phyloP scores from a whole-genome alignment of 2,888 invertebrate genomes.

The Eupeodes latifasciatus region DNA sequence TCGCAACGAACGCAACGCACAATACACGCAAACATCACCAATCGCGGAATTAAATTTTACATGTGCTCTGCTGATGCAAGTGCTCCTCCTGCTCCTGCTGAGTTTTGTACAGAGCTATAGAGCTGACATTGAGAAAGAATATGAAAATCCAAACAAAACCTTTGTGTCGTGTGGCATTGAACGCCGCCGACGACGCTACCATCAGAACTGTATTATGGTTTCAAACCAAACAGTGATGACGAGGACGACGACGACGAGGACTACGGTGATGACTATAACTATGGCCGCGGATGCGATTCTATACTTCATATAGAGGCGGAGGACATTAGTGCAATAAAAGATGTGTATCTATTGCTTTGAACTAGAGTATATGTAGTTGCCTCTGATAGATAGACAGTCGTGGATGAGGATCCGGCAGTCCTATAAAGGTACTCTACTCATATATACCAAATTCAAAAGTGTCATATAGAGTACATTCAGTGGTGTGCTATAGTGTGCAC shows the following conservation, averaged over 20 bases:
- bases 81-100: no score
- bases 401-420: not conserved
- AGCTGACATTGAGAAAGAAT: slow-evolving; percentile 53
- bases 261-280: no score
- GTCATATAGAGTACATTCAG: not conserved
- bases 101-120: not conserved
- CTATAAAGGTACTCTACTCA: not conserved
- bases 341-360: slow-evolving; percentile 13
- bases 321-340: not conserved
- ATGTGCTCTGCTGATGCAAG: not conserved
- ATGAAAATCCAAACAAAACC: slow-evolving; percentile 65
- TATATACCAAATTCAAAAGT: not conserved
- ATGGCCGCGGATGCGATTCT: slow-evolving; percentile 19
- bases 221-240: not conserved
- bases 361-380: not conserved
- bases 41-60: slow-evolving; percentile 58
- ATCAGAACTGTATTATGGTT: slow-evolving; percentile 50
- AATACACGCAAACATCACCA: not conserved
- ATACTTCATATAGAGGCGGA: not conserved
- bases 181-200: slow-evolving; percentile 1
- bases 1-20: slow-evolving; percentile 1
- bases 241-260: not conserved
- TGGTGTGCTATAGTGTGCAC: not conserved
- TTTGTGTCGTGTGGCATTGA: slow-evolving; percentile 35
- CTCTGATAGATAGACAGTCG: not conserved